phyloP scores from a whole-genome alignment of 2,888 invertebrate species.

The Biston betularia region DNA sequence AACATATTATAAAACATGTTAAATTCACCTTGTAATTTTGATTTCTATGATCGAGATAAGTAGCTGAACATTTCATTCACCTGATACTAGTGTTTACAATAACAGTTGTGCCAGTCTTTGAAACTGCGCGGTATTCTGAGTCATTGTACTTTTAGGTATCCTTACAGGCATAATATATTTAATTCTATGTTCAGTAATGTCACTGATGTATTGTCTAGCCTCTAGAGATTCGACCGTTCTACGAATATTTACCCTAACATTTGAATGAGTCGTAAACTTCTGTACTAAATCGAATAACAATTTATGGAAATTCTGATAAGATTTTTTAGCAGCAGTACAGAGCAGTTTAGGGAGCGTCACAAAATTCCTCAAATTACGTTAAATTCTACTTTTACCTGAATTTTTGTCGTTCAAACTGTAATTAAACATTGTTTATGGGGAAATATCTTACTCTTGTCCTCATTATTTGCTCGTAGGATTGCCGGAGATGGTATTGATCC shows the following conservation, averaged over 20 bases:
- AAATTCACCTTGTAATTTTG: too few relatives aligned
- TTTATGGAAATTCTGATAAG: background rate
- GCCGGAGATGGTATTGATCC: constrained; percentile 57
- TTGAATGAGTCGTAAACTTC: background rate
- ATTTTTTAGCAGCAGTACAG: background rate
- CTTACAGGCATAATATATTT: too few relatives aligned
- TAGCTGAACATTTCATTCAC: too few relatives aligned
- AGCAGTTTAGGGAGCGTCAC: background rate
- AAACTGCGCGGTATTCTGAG: too few relatives aligned
- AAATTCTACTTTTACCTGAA: background rate
- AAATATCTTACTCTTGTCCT: constrained; percentile 60
- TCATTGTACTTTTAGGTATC: too few relatives aligned
- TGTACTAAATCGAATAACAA: background rate
- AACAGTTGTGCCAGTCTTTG: too few relatives aligned
- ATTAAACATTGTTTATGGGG: background rate
- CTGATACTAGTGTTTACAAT: too few relatives aligned
- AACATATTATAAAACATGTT: too few relatives aligned
- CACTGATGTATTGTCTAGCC: too few relatives aligned
- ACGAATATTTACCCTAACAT: background rate
- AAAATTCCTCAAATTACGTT: background rate
- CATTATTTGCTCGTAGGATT: constrained; percentile 64
- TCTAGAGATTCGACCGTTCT: too few relatives aligned
- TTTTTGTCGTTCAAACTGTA: background rate
- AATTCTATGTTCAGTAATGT: too few relatives aligned
- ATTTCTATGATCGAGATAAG: too few relatives aligned